These are phyloP conservation scores for Scelioninae gen. 2 DNA, from an alignment of 2,888 invertebrate genomes.

Conservation along the genomic window DNA sequence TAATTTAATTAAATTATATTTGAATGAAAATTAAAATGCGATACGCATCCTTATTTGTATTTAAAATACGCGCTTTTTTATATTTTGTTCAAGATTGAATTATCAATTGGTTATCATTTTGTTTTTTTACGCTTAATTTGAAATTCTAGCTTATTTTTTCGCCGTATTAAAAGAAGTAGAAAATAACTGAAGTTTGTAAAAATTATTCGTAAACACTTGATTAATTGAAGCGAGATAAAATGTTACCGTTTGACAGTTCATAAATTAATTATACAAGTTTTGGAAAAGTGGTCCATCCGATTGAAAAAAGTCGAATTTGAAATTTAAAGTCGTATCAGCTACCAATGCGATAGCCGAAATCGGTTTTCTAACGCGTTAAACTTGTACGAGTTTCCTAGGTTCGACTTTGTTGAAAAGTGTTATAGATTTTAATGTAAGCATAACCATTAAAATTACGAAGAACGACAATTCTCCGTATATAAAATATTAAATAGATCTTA, in stretches of 20 bases:
- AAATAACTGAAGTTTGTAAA: too few relatives aligned
- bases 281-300: background rate
- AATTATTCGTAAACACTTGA: too few relatives aligned
- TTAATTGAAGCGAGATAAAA: too few relatives aligned
- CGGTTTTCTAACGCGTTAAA: background rate
- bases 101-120: too few relatives aligned
- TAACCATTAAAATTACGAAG: slow-evolving; percentile 44
- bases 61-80: too few relatives aligned
- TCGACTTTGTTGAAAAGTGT: slow-evolving; percentile 9
- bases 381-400: slow-evolving; percentile 1
- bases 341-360: background rate
- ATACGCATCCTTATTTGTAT: too few relatives aligned
- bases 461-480: slow-evolving; percentile 14
- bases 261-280: background rate
- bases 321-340: background rate
- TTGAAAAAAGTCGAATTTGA: background rate
- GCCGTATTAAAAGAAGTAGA: too few relatives aligned
- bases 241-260: background rate
- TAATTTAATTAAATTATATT: too few relatives aligned
- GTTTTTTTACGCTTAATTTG: too few relatives aligned
- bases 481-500: slow-evolving; percentile 52
- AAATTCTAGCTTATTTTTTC: too few relatives aligned
- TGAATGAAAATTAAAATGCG: background rate
- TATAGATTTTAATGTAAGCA: slow-evolving; percentile 46
- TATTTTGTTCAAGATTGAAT: too few relatives aligned